Base-by-base conservation (phyloP, 2,888 invertebrate species). In the Eurytoma californica region DNA sequence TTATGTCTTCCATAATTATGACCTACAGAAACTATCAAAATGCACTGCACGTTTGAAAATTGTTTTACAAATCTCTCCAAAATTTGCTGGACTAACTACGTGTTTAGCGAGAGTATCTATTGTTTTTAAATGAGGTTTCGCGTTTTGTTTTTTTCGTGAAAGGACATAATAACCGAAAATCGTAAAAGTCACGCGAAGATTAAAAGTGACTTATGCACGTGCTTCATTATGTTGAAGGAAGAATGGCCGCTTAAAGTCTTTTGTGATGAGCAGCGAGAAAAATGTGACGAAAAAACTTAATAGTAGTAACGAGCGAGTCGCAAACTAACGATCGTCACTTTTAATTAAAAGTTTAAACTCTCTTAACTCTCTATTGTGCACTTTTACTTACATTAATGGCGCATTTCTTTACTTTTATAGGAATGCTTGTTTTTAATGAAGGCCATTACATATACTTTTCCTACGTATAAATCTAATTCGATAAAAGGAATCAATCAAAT, bases 331-430 rank as follows among this genome's bases (percentile, higher is more conserved):
- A 68, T 57, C 68, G 57, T 57, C 68, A 18, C 68, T 68, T 68
- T 68, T 68, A 68, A 68, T 68, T 68, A 57, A 68, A 68, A 68
- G 20, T 68, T 68, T 68, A 57, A 57, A 55, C 39, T 57, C 57
- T 55, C 18, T 68, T 20, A 30, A 39, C 16, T 39, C 24, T 16
- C 58, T n/a, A 39, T 39, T 39, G 39, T 39, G 39, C 39, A 39
- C 9, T 39, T 39, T 7, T 39, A 9, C 9, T 39, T 39, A 9
- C 7, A 39, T 30, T 30, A 7, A 3, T 4, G 30, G 5, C 30
- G 30, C 30, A 30, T 30, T 3, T 30, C 7, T 30, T 30, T 30
- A 3, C 30, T 30, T 24, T 24, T 24, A 24, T 24, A 24, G 24
- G 24, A 24, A 24, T 24, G 24, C 24, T 1, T 24, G 24, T 2